phyloP scores from a whole-genome alignment of 1,140 invertebrate genomes.

The Ylistrum balloti region DNA sequence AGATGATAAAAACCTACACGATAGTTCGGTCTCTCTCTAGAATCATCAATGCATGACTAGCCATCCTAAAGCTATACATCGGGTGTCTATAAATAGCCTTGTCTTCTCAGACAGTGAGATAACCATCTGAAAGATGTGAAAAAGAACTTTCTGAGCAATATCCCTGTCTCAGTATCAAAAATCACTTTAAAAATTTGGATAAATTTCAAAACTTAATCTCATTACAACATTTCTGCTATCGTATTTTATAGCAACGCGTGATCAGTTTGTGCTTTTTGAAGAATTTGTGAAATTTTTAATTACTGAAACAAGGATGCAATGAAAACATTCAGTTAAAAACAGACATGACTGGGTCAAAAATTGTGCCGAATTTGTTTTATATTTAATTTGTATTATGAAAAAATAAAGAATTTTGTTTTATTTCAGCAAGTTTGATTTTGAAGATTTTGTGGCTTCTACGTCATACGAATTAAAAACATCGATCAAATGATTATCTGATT shows the following conservation, averaged over 20 bases:
- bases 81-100: neutral
- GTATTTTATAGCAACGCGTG: neutral
- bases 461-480: neutral
- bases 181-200: neutral
- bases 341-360: conserved; percentile 27
- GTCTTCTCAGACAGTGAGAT: conserved; percentile 27
- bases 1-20: conserved; percentile 10
- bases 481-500: conserved; percentile 35
- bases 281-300: neutral
- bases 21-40: neutral
- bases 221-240: too few relatives aligned
- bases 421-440: neutral
- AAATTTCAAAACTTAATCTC: too few relatives aligned
- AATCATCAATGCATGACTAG: neutral
- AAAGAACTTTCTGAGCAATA: neutral
- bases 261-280: neutral
- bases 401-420: neutral
- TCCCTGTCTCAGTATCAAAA: conserved; percentile 27
- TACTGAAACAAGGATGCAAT: neutral
- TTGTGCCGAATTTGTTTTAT: neutral
- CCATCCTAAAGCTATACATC: neutral
- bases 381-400: neutral
- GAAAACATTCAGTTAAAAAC: neutral
- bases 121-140: conserved; percentile 38
- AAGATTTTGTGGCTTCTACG: neutral